Percentiles rank a stretch among this genome's conserved stretches.
Conservation (phyloP, 2,888 invertebrate genomes). For the Dilophus febrilis region DNA sequence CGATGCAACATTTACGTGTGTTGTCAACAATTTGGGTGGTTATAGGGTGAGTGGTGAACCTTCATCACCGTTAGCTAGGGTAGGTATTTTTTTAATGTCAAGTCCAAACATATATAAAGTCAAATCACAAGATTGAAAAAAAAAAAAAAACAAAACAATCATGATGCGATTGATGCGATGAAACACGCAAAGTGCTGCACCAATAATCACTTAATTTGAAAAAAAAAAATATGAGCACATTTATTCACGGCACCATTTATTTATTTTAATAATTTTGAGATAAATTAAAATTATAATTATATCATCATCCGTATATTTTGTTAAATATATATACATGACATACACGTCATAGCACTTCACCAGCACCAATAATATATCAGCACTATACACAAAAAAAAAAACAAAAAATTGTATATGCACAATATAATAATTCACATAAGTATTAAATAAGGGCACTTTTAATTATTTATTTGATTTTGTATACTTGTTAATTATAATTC, state of each 20-base stretch:
- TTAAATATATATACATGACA: too few relatives aligned
- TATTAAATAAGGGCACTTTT: too few relatives aligned
- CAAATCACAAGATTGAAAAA: background rate
- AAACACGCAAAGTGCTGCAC: background rate
- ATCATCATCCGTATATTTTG: too few relatives aligned
- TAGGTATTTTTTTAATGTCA: constrained; percentile 47
- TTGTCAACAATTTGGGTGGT: constrained; percentile 57
- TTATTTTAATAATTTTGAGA: background rate
- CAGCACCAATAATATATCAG: too few relatives aligned
- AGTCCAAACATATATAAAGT: background rate
- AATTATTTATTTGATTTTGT: too few relatives aligned
- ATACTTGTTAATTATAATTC: too few relatives aligned
- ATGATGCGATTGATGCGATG: too few relatives aligned
- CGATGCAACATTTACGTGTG: constrained; percentile 62
- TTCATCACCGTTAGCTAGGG: constrained; percentile 52
- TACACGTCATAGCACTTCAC: too few relatives aligned
- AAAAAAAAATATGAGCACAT: background rate
- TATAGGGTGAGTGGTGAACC: constrained; percentile 84
- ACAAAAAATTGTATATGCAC: too few relatives aligned
- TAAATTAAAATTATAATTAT: too few relatives aligned
- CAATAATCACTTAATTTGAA: background rate
- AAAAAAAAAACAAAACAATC: background rate
- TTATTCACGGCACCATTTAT: background rate
- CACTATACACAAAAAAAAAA: too few relatives aligned
- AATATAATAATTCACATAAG: too few relatives aligned